Evolutionary conservation across 2,113 vertebrate genomes (phyloP), one percentile per base, ranked within the genome.

Genomic region (Echinops telfairi): DNA sequence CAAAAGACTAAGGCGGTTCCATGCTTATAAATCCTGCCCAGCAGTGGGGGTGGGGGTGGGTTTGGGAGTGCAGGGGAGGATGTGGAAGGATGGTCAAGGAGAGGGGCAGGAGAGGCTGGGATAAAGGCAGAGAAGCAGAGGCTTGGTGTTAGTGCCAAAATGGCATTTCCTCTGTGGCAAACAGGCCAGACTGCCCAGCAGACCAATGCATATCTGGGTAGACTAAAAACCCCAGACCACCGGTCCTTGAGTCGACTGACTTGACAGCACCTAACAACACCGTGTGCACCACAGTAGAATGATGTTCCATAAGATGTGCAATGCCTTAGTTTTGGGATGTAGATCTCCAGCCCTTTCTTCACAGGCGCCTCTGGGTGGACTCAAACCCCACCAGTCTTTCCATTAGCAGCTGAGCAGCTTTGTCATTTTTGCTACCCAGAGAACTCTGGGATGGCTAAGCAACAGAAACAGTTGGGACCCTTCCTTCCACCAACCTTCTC

Each of bases 1-100:
- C 89, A 75, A 53, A 88, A 88, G 96, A 96, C 95, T 92, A 97
- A 82, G 83, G 79, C 82, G 93, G 94, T 96, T 95, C 95, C 20
- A 9, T 57, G 82, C 89, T 95, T 95, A 87, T 94, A 92, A 95
- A 95, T 96, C 0, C 6, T 36, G 64, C 91, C 91, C 85, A 76
- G 93, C 12, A 20, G 86, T 83, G 78, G 88, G 93, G 62, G 53
- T 77, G 43, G n/a, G n/a, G n/a, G n/a, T n/a, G n/a, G n/a, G n/a
- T n/a, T 95, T 27, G 85, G 43, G 47, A 68, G 38, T 1, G n/a
- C 33, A 60, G 80, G 57, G 86, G 60, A 81, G 88, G 83, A 25
- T 29, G 64, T 43, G 57, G 38, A 58, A 91, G 47, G 47, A 27
- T 22, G 17, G 77, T 17, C 23, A 43, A 1, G 58, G 23, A 22